Evolutionary conservation across 2,888 invertebrate species (phyloP), one percentile per base, ranked within the genome.

Genomic region (Drosophila kanekoi): DNA sequence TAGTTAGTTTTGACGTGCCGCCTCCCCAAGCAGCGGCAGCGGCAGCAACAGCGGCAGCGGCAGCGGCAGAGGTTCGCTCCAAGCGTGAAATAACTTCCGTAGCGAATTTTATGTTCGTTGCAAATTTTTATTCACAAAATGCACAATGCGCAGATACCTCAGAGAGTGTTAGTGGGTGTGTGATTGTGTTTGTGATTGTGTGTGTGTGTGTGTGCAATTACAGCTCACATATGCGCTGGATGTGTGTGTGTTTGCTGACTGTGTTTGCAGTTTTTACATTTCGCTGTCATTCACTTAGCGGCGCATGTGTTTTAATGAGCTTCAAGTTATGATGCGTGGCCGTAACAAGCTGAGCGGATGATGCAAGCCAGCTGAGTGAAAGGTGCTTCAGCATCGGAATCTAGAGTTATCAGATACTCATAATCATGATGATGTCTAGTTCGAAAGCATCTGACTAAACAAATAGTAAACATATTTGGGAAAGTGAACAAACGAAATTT

Each of bases 51-150:
- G 57, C 57, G 43, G 13, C 56, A 43, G 57, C 57, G 37, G 28
- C 44, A 58, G 20, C 37, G 44, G 20, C 38, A 59, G 47, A 33
- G 18, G 52, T 40, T 65, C 47, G 77, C 61, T 66, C 72, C 79
- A 89, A 90, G 87, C 89, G 87, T 90, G 91, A 90, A 90, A 90
- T 90, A 86, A 89, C 89, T 90, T 90, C 86, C 81, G 79, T 76
- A 79, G 90, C 80, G 78, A 87, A 89, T 90, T 90, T 87, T 78
- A 83, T 88, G 87, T 83, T 83, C 84, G 83, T 72, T 88, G 85
- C 72, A 70, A 72, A 82, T 77, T 89, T 87, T 85, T 67, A 82
- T 87, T 79, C 80, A 79, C 70, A 83, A 83, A 86, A 84, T 81
- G 81, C 87, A 83, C 83, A 87, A 83, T 88, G 72, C 78, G 74